A percentile compares a stretch with the other conserved stretches of the same genome.
phyloP scores from a whole-genome alignment of 2,113 vertebrate species.

The Coregonus clupeaformis region DNA sequence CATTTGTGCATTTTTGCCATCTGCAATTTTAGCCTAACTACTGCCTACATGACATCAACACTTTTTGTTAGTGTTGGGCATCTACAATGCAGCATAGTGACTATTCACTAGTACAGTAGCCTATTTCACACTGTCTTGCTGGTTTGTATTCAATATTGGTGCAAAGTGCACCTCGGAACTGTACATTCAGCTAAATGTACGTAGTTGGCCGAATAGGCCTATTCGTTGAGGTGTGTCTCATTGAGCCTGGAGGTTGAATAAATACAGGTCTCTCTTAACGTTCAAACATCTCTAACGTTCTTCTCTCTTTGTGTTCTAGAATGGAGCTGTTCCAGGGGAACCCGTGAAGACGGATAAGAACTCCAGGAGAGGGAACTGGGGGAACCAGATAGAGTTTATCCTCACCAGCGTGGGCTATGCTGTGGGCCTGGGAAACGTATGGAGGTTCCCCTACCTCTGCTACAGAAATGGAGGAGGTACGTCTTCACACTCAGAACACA shows the following conservation, averaged over 20 bases:
- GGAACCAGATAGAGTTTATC: constrained; percentile 98
- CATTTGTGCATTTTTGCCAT: no score
- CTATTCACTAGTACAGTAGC: not conserved
- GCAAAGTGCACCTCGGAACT: no score
- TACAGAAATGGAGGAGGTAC: constrained; percentile 98
- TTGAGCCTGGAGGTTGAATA: no score
- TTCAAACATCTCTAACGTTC: not conserved
- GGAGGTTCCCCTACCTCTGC: constrained; percentile 99
- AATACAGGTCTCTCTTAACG: no score
- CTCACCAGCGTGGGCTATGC: constrained; percentile 98
- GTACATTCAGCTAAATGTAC: not conserved
- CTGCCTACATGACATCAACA: no score
- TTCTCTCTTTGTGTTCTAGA: constrained; percentile 73
- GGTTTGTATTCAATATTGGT: no score
- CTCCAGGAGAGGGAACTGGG: constrained; percentile 93
- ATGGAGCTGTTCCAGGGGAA: constrained; percentile 95
- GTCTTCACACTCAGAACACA: not conserved
- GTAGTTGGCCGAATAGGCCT: not conserved
- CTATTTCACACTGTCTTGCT: no score
- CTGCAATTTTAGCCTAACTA: no score
- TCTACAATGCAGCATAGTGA: not conserved
- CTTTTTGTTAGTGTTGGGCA: no score
- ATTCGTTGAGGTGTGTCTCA: no score
- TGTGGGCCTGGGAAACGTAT: constrained; percentile 97
- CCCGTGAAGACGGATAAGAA: constrained; percentile 89